Conservation (phyloP, 1,140 invertebrate species). For the Drosophila pectinifera region DNA sequence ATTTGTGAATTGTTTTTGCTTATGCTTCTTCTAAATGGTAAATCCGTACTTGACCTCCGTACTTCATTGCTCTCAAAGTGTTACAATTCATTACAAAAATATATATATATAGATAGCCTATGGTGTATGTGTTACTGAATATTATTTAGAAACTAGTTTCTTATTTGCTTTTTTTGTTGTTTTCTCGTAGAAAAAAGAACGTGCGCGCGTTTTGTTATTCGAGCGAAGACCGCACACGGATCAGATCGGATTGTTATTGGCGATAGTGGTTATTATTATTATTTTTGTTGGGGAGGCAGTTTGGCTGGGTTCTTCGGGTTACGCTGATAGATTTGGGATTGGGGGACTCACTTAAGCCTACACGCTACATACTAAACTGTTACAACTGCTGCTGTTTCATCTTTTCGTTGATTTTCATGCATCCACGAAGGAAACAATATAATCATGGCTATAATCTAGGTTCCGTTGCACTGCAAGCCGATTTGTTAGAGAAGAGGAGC, state of each 20-base stretch:
- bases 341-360: constrained; percentile 23
- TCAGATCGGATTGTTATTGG: constrained; percentile 15
- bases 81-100: constrained; percentile 81
- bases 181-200: constrained; percentile 56
- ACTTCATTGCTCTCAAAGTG: constrained; percentile 73
- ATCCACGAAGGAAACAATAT: constrained; percentile 22
- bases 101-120: constrained; percentile 68
- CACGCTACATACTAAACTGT: constrained; percentile 22
- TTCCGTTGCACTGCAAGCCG: constrained; percentile 46
- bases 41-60: constrained; percentile 67
- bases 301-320: constrained; percentile 17
- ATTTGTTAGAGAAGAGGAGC: constrained; percentile 42
- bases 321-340: not conserved
- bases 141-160: constrained; percentile 43
- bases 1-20: constrained; percentile 41
- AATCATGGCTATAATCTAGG: constrained; percentile 40
- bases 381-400: constrained; percentile 14
- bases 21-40: constrained; percentile 29
- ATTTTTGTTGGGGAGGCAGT: constrained; percentile 5
- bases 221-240: constrained; percentile 51
- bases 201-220: constrained; percentile 69
- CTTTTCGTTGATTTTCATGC: constrained; percentile 3
- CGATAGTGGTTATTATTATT: not conserved
- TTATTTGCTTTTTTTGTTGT: constrained; percentile 5
- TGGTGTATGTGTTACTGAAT: constrained; percentile 50